Conservation (phyloP, 2,113 vertebrate species). For the Pandion haliaetus region DNA sequence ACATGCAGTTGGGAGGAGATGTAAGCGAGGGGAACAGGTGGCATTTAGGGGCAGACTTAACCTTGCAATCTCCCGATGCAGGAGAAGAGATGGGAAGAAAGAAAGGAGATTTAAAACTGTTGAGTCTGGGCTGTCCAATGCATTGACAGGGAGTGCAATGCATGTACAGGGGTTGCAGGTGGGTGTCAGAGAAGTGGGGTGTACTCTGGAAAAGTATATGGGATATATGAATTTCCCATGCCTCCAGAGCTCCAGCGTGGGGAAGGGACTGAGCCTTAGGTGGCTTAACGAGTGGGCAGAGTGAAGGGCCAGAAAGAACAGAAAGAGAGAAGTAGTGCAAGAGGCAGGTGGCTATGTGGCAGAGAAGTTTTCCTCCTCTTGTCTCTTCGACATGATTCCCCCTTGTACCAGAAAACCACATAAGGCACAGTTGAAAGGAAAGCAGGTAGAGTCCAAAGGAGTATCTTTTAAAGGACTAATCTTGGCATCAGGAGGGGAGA, state of each 20-base stretch:
- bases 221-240: background rate
- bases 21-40: background rate
- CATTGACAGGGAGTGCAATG: fast-evolving
- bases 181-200: fast-evolving
- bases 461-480: background rate
- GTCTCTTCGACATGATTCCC: background rate
- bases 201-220: background rate
- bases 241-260: background rate
- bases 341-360: background rate
- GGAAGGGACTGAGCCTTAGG: background rate
- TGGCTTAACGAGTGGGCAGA: background rate
- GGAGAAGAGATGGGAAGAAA: background rate
- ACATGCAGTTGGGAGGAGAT: background rate
- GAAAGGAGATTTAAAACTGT: background rate
- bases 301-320: background rate
- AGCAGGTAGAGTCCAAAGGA: background rate
- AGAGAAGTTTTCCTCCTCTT: background rate
- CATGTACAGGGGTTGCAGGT: fast-evolving
- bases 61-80: background rate
- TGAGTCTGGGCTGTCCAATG: background rate
- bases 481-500: background rate
- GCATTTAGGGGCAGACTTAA: background rate
- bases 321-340: background rate
- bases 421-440: background rate
- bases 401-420: background rate